Percentiles rank a stretch among this genome's conserved stretches.
These are phyloP conservation scores for Symphodus melops DNA, from an alignment of 2,113 vertebrate genomes.

Conservation along the genomic window DNA sequence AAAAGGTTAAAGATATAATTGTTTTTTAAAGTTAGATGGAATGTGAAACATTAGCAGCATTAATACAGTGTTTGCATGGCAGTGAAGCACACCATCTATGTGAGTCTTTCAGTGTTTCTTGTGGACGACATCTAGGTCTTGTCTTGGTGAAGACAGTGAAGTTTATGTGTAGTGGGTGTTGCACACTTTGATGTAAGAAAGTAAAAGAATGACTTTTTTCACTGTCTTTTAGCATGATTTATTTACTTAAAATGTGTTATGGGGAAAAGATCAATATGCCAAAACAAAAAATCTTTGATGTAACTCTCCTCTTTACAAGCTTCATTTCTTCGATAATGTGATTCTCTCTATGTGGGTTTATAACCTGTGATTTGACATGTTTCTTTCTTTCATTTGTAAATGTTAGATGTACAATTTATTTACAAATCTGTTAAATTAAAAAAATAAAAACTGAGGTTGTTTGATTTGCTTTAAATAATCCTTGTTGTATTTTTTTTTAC, in stretches of 20 bases:
- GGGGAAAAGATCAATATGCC: too few species aligned
- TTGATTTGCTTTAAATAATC: too few species aligned
- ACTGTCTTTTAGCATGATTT: too few species aligned
- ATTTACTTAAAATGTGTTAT: too few species aligned
- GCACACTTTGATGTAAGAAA: not conserved
- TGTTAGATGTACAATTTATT: too few species aligned
- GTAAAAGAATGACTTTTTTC: not conserved
- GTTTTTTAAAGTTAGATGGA: not conserved
- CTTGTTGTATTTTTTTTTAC: too few species aligned
- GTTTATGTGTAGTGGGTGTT: not conserved
- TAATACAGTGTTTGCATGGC: not conserved
- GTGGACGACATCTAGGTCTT: not conserved
- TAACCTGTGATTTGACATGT: not conserved
- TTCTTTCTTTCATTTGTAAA: too few species aligned
- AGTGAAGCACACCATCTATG: not conserved
- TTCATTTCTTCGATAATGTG: not conserved
- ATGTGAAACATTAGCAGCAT: not conserved
- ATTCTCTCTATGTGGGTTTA: not conserved
- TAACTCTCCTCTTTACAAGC: not conserved
- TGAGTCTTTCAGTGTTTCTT: slow-evolving; percentile 10
- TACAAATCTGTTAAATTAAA: too few species aligned
- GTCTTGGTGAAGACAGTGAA: not conserved
- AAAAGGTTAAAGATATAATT: not conserved
- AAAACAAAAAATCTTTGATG: not conserved
- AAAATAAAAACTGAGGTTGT: too few species aligned